A percentile compares a stretch with the other conserved stretches of the same genome.
Conservation (phyloP, 2,888 invertebrate genomes). For the Brenthis daphne region DNA sequence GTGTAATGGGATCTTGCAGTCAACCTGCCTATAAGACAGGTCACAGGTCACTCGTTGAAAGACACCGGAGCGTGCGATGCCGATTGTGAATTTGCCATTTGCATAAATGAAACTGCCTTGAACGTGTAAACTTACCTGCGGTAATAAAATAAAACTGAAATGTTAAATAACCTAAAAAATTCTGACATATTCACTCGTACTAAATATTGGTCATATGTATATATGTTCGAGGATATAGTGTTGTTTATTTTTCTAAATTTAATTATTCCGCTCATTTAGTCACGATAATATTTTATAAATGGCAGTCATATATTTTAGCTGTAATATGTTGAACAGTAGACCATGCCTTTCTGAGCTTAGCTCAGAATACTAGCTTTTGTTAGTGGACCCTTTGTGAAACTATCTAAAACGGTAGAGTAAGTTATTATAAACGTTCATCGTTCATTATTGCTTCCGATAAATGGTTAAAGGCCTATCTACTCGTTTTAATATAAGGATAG, state of each 20-base stretch:
- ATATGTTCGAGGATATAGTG: too few species aligned
- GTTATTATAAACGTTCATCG: slow-evolving; percentile 34
- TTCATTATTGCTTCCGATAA: slow-evolving; percentile 37
- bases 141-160: slow-evolving; percentile 10
- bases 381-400: slow-evolving; percentile 34
- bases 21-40: slow-evolving; percentile 56
- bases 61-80: slow-evolving; percentile 40
- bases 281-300: too few species aligned
- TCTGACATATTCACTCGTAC: too few species aligned
- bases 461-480: slow-evolving; percentile 35
- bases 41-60: slow-evolving; percentile 57
- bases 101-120: slow-evolving; percentile 35
- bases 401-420: slow-evolving; percentile 35
- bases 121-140: slow-evolving; percentile 13
- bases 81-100: slow-evolving; percentile 40
- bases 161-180: background rate
- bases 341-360: slow-evolving; percentile 1
- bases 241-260: too few species aligned
- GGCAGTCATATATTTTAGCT: background rate
- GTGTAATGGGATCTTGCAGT: slow-evolving; percentile 68
- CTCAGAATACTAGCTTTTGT: slow-evolving; percentile 26
- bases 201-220: too few species aligned
- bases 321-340: background rate
- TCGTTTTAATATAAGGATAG: slow-evolving; percentile 37
- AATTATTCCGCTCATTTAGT: too few species aligned